phyloP scores from a whole-genome alignment of 1,140 invertebrate genomes.

The Octopus bimaculoides region DNA sequence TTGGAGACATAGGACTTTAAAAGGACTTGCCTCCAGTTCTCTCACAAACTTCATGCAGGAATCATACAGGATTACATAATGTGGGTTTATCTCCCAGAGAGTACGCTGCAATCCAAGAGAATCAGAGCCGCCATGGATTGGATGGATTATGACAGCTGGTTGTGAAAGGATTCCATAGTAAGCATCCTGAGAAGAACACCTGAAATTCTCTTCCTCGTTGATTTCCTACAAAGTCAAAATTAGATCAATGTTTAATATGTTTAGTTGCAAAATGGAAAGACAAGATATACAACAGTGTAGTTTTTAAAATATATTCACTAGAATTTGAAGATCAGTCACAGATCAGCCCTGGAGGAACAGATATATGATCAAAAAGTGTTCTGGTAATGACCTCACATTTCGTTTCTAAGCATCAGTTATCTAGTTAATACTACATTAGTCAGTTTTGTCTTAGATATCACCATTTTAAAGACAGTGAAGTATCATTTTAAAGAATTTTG shows the following conservation, averaged over 20 bases:
- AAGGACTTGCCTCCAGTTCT: slow-evolving; percentile 73
- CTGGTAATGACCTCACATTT: too few species aligned
- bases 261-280: not conserved
- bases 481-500: too few species aligned
- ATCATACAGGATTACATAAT: slow-evolving; percentile 88
- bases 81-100: slow-evolving; percentile 65
- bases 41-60: slow-evolving; percentile 81
- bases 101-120: slow-evolving; percentile 43
- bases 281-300: not conserved
- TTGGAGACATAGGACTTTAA: too few species aligned
- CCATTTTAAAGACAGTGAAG: too few species aligned
- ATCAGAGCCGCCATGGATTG: slow-evolving; percentile 50
- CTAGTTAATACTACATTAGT: too few species aligned
- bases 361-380: too few species aligned
- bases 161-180: slow-evolving; percentile 45
- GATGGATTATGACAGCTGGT: slow-evolving; percentile 50
- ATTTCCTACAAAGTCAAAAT: not conserved
- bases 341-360: too few species aligned
- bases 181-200: slow-evolving; percentile 38
- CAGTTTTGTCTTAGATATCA: too few species aligned
- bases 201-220: not conserved
- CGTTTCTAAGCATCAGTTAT: too few species aligned
- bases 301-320: too few species aligned
- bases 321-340: too few species aligned
- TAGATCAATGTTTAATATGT: not conserved